Evolutionary conservation across 2,113 vertebrate genomes (phyloP).

Genomic region (Emydura subglobosa): DNA sequence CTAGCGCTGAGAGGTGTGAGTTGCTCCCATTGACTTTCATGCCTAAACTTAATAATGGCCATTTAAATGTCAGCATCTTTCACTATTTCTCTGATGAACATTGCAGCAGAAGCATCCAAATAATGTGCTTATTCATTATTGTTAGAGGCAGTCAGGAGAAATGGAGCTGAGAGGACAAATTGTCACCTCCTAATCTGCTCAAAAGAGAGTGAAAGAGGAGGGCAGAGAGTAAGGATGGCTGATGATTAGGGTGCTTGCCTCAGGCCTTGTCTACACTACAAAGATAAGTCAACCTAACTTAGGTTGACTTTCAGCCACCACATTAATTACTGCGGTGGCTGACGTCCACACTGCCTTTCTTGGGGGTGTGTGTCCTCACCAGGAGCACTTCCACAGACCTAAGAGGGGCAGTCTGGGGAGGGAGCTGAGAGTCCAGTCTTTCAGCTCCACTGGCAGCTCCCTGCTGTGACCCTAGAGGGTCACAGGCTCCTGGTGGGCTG

Average conservation of each 20-base stretch:
- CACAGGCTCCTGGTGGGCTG: too few species aligned
- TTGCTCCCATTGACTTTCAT: neutral
- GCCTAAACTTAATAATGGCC: neutral
- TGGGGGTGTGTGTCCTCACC: too few species aligned
- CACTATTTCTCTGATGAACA: neutral
- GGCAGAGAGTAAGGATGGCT: neutral
- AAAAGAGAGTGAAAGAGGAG: neutral
- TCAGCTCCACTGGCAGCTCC: too few species aligned
- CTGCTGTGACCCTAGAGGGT: too few species aligned
- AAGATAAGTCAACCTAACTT: too few species aligned
- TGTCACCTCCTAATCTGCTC: neutral
- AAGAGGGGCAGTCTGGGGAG: too few species aligned
- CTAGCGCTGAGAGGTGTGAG: neutral
- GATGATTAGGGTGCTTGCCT: neutral
- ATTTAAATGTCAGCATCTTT: neutral
- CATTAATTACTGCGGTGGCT: too few species aligned
- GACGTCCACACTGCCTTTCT: too few species aligned
- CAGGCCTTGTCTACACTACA: too few species aligned
- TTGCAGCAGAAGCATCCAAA: slow-evolving; percentile 3
- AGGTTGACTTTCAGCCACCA: too few species aligned
- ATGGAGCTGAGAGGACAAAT: neutral
- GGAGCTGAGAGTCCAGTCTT: too few species aligned
- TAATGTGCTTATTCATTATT: neutral
- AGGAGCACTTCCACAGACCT: too few species aligned
- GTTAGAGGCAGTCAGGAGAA: neutral